phyloP scores from a whole-genome alignment of 2,113 vertebrate genomes.

The Panthera uncia region DNA sequence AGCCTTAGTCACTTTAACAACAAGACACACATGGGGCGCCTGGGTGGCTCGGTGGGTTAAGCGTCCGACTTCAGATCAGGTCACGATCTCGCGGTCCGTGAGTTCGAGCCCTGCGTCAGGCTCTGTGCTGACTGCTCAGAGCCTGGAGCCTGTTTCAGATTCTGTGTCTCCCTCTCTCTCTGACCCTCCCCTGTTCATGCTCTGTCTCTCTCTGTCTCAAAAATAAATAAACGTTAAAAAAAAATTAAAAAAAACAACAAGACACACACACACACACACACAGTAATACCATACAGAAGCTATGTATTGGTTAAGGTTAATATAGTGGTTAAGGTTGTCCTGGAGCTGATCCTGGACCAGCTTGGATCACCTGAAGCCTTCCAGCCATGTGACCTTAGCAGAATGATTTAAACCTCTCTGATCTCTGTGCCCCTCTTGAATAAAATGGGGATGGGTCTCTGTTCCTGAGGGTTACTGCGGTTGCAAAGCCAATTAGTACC shows the following conservation, averaged over 20 bases:
- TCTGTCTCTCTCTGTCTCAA: no score
- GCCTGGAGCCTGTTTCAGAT: no score
- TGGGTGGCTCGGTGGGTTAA: no score
- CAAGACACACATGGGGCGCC: no score
- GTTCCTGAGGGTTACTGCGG: not conserved
- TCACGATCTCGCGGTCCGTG: no score
- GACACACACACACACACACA: no score
- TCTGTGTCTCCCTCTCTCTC: no score
- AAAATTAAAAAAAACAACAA: not conserved
- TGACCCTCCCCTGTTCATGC: no score
- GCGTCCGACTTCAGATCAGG: no score
- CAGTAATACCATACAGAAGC: not conserved
- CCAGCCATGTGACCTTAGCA: not conserved
- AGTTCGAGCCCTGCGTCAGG: no score
- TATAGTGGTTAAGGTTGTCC: not conserved
- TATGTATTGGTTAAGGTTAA: no score
- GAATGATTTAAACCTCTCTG: not conserved
- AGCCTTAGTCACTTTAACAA: not conserved
- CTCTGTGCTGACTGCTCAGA: no score
- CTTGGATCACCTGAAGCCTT: not conserved
- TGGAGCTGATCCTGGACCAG: not conserved
- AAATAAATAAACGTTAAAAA: not conserved
- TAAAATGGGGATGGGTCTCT: not conserved
- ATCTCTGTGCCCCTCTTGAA: not conserved
- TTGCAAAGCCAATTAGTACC: not conserved